Evolutionary conservation across 2,888 invertebrate species (phyloP), one percentile per base, ranked within the genome.

Genomic region (Cyaniris semiargus): DNA sequence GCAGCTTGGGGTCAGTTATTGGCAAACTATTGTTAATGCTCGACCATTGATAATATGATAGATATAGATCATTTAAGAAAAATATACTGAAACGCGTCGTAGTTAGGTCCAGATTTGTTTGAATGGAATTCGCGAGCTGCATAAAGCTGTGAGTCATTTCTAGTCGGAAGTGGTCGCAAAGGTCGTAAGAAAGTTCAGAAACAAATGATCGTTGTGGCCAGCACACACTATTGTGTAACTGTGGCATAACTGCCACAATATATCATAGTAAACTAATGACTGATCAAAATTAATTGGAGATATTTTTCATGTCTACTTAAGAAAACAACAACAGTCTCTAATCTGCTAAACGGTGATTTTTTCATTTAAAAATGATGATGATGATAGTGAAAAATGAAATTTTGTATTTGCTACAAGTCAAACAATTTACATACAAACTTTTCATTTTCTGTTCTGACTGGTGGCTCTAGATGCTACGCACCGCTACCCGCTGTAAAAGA

Each of bases 161-260:
- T 21, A 72, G 48, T 53, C 74, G 74, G 74, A 74, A 74, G 53
- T 74, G 27, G 74, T 74, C 44, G 74, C 48, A 74, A 74, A 74
- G 74, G 74, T 74, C 74, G 74, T 48, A 74, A 74, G 74, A 74
- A 74, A 74, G 74, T 74, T 23, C 21, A 74, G 48, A 74, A 53
- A 74, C 21, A 44, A 72, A 72, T 44, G 72, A 15, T 72, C 72
- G 53, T 27, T 74, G 74, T 53, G 48, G 27, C 74, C 48, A 23
- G 72, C 44, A 23, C 72, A 38, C 8, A 27, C 48, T 53, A 48
- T 74, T 74, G 74, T 74, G 74, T 48, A 74, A 74, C 38, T 8
- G 72, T 44, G 44, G 44, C 8, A n/a, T 8, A 8, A 7, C 31
- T 31, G 71, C n/a, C 72, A 72, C 44, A 21, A 21, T 72, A 72